A percentile compares a stretch with the other conserved stretches of the same genome.
These are phyloP conservation scores for Drosophila takahashii DNA, from an alignment of 1,140 invertebrate genomes.

Conservation along the genomic window DNA sequence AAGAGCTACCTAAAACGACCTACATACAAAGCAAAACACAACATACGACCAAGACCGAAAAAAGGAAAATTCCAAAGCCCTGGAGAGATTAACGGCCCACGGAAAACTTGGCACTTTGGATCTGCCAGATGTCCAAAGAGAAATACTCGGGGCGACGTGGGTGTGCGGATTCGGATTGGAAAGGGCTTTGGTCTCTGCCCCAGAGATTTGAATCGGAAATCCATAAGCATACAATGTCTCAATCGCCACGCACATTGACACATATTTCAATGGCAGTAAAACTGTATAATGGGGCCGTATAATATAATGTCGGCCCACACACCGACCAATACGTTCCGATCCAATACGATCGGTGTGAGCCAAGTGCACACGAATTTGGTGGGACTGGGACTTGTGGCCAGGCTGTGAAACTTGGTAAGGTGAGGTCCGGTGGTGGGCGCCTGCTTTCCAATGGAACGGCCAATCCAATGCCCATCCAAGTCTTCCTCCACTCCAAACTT, in stretches of 20 bases:
- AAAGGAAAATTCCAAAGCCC: slow-evolving; percentile 29
- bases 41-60: slow-evolving; percentile 11
- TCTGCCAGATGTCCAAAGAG: slow-evolving; percentile 40
- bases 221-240: slow-evolving; percentile 71
- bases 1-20: slow-evolving; percentile 60
- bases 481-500: slow-evolving; percentile 59
- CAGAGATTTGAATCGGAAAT: slow-evolving; percentile 52
- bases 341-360: slow-evolving; percentile 5
- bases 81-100: slow-evolving; percentile 50
- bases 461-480: slow-evolving; percentile 32
- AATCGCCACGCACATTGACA: slow-evolving; percentile 69
- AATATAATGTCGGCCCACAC: slow-evolving; percentile 58
- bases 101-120: slow-evolving; percentile 26
- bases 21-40: slow-evolving; percentile 22
- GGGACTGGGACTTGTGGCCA: slow-evolving; percentile 36
- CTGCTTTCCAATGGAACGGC: slow-evolving; percentile 64
- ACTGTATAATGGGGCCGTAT: slow-evolving; percentile 59
- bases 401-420: slow-evolving; percentile 22
- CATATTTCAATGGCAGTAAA: slow-evolving; percentile 72
- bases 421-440: slow-evolving; percentile 40
- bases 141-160: slow-evolving; percentile 41
- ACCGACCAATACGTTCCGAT: slow-evolving; percentile 7
- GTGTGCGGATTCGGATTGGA: slow-evolving; percentile 51
- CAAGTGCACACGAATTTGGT: slow-evolving; percentile 51
- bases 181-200: slow-evolving; percentile 45